These are phyloP conservation scores for Sciurus niger DNA, from an alignment of 2,113 vertebrate genomes.

Conservation along the genomic window DNA sequence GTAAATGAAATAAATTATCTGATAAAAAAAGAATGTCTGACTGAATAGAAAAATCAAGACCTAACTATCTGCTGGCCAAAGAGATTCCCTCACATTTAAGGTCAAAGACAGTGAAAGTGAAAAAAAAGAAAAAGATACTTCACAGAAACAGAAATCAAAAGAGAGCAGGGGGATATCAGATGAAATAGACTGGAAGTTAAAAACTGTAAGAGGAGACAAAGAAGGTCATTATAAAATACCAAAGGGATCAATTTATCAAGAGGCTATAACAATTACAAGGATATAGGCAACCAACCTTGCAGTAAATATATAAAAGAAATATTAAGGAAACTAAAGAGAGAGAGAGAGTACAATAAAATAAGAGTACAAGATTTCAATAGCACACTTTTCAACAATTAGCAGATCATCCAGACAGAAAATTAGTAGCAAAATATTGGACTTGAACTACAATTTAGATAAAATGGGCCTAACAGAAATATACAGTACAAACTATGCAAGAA, in stretches of 20 bases:
- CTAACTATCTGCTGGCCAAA: not conserved
- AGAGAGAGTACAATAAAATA: not conserved
- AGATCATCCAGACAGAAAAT: no score
- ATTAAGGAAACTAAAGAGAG: not conserved
- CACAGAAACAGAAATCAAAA: not conserved
- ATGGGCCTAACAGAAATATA: not conserved
- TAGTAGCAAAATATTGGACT: no score
- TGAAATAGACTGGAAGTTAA: not conserved
- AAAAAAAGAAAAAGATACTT: no score
- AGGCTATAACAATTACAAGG: not conserved
- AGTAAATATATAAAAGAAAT: not conserved
- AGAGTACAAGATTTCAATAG: not conserved
- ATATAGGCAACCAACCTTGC: not conserved
- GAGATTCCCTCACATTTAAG: not conserved
- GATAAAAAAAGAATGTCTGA: not conserved
- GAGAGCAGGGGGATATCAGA: not conserved
- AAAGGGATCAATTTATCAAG: not conserved
- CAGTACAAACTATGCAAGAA: not conserved
- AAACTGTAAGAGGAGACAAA: not conserved
- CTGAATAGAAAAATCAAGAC: not conserved
- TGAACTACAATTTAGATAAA: not conserved
- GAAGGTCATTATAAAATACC: not conserved
- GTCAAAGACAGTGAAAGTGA: not conserved
- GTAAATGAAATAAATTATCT: not conserved
- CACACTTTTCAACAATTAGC: not conserved